Evolutionary conservation across 2,888 invertebrate species (phyloP), one percentile per base, ranked within the genome.

Genomic region (Cactoblastis cactorum): DNA sequence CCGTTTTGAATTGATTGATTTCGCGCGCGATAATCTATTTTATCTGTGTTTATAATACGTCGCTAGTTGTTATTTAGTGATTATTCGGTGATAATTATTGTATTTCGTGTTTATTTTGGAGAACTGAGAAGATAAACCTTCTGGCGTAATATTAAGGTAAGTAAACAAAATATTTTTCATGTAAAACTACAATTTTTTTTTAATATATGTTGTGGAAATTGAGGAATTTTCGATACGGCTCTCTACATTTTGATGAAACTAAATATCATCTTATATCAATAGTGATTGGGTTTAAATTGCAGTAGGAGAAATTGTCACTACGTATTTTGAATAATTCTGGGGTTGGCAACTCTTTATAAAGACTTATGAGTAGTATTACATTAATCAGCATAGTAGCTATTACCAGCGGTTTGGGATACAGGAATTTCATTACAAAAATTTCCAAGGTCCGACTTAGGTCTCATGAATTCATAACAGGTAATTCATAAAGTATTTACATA

Each of bases 241-340:
- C 8, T 28, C 28, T 4, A 28, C 28, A 9, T 6, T 9, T 28
- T 9, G 37, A 17, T n/a, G 6, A 43, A 28, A 15, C 2, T 28
- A 28, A 3, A 4, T 22, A 24, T 8, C 11, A 15, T 28, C 11
- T 28, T 28, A 43, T 17, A 12, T 32, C 17, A 12, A 15, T 5
- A 2, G 1, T 1, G 1, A 1, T 28, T 32, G 8, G 17, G 43
- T 43, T 11, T 24, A 43, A 28, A 43, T 28, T 43, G 15, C 43
- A 17, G n/a, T 28, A 28, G 17, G 1, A 32, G 9, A 0, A 11
- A 17, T 32, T 17, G 28, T 32, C 28, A 12, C 39, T 28, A 1
- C 8, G 9, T 28, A 43, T 43, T 43, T 37, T 43, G 43, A 43
- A 43, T 43, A 43, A 43, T 43, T 24, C 24, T 28, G 28, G 5